Evolutionary conservation across 2,888 invertebrate species (phyloP), one percentile per base, ranked within the genome.

Genomic region (Tenthredo mesomela): DNA sequence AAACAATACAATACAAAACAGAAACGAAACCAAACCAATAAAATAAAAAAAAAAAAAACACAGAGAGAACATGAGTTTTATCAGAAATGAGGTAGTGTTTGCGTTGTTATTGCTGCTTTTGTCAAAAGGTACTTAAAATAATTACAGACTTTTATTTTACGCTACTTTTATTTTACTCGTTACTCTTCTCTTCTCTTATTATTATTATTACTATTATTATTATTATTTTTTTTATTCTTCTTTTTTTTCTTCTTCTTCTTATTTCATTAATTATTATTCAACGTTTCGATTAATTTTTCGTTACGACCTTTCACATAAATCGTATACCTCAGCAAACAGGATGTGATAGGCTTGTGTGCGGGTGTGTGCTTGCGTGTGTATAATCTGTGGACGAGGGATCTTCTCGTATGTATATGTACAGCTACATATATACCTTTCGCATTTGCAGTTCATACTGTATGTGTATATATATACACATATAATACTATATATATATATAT

Each of bases 401-500:
- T 25, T 6, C n/a, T 70, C 12, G n/a, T 37, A 9, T 18, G 29
- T n/a, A 37, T 37, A 70, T n/a, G 37, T 37, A n/a, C n/a, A n/a
- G 0, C 37, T 47, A 37, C 18, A 40, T n/a, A 18, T 70, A 70
- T 70, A 70, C 29, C 33, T 70, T 9, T 37, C 37, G n/a, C 9
- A 7, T 70, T 33, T 29, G 37, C n/a, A 33, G 70, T 29, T 70
- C 9, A 37, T 7, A n/a, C 18, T 61, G 25, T 29, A 29, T 29
- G 2, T 29, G 2, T 29, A 29, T 29, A 33, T 4, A 33, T 33
- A 33, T 9, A 12, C 15, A 47, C 3, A 47, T 21, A 25, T 21
- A 47, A n/a, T n/a, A n/a, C n/a, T 29, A 29, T 29, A 29, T 29
- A 29, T 65, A 61, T 73, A 82, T 83, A 29, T 84, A 73, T 77